These are phyloP conservation scores for Echinometra lucunter DNA, from an alignment of 53 echinoderm and acorn worm genomes.

Conservation along the genomic window DNA sequence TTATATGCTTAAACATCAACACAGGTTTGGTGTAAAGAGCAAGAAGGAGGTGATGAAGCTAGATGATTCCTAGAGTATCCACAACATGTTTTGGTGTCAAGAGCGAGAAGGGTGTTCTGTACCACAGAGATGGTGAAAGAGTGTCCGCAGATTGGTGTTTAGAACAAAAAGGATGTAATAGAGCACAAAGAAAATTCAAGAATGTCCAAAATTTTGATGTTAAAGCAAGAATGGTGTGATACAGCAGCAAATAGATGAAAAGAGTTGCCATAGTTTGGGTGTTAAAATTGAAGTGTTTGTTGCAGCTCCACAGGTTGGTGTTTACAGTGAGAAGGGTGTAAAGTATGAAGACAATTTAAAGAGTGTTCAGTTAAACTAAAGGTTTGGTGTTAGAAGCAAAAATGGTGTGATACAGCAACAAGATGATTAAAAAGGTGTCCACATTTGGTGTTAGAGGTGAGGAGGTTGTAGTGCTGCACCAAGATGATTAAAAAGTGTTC, in stretches of 20 bases:
- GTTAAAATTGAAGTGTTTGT: too few species aligned
- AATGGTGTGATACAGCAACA: not conserved
- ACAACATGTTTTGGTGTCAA: too few species aligned
- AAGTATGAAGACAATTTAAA: not conserved
- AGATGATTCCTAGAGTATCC: too few species aligned
- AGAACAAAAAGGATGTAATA: not conserved
- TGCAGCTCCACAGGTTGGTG: not conserved
- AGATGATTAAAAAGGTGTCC: not conserved
- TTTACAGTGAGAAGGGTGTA: not conserved
- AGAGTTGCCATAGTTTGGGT: too few species aligned
- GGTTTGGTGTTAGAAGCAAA: not conserved
- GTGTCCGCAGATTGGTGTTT: not conserved
- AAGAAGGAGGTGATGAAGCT: too few species aligned
- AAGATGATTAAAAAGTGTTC: not conserved
- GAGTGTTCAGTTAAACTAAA: too few species aligned
- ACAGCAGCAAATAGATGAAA: not conserved
- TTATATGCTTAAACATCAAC: too few species aligned
- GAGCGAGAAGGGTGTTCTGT: not conserved
- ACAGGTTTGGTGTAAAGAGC: too few species aligned
- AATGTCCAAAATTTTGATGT: not conserved
- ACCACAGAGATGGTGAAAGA: not conserved
- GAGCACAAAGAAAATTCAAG: not conserved
- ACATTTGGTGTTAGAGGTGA: not conserved
- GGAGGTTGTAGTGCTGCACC: not conserved
- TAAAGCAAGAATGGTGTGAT: not conserved